These are phyloP conservation scores for Busseola fusca DNA, from an alignment of 2,888 invertebrate genomes.

Conservation along the genomic window DNA sequence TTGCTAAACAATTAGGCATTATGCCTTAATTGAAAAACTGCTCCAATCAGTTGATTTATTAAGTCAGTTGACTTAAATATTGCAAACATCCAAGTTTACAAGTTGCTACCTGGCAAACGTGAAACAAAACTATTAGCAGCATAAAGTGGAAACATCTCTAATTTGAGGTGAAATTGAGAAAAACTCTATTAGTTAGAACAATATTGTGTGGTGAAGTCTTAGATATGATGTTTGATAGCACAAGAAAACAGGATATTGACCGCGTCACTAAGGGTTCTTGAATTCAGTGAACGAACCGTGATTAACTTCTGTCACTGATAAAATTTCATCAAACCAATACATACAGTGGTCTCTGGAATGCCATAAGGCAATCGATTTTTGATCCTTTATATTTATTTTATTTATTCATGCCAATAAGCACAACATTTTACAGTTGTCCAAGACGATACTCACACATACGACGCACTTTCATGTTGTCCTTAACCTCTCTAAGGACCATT, in stretches of 20 bases:
- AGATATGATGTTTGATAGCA: conserved; percentile 6
- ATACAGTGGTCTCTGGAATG: neutral
- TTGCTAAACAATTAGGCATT: neutral
- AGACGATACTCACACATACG: too few relatives aligned
- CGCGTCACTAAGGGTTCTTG: neutral
- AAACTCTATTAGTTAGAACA: neutral
- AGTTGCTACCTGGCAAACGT: neutral
- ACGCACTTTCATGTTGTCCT: neutral
- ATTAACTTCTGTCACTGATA: neutral
- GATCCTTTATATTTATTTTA: neutral
- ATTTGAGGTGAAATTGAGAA: neutral
- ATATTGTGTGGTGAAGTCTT: neutral
- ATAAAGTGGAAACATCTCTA: neutral
- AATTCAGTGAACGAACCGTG: neutral
- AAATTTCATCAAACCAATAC: neutral
- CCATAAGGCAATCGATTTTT: neutral
- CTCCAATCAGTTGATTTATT: too few relatives aligned
- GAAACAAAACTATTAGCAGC: neutral
- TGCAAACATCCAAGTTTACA: neutral
- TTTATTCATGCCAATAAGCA: too few relatives aligned
- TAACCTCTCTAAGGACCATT: neutral
- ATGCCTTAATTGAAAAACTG: too few relatives aligned
- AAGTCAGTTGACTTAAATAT: neutral
- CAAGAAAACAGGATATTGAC: neutral
- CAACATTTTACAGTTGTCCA: too few relatives aligned